phyloP scores from a whole-genome alignment of 2,797 vertebrate species.

The Rhinella marina region DNA sequence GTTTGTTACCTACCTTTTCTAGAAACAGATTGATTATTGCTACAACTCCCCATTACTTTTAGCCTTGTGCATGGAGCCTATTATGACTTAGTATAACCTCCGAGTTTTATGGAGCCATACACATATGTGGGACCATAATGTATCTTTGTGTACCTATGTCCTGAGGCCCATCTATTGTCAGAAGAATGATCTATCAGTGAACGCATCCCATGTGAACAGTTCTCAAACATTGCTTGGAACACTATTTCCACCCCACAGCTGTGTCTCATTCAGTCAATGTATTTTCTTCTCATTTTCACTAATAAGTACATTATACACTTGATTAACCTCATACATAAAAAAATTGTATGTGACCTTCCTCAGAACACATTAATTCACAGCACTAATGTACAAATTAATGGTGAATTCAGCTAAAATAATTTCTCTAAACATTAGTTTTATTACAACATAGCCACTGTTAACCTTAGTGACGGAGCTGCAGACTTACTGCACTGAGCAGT shows the following conservation, averaged over 20 bases:
- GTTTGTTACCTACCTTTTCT: neutral
- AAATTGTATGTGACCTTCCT: slow-evolving; percentile 4
- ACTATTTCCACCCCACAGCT: neutral
- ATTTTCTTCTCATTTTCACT: neutral
- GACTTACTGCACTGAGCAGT: slow-evolving; percentile 18
- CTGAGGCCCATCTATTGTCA: neutral
- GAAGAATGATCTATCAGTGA: neutral
- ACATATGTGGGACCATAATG: neutral
- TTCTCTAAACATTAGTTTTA: neutral
- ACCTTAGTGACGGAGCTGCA: slow-evolving; percentile 46
- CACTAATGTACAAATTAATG: neutral
- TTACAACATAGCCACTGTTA: neutral
- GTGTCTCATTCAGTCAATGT: neutral
- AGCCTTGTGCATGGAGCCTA: neutral
- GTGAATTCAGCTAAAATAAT: slow-evolving; percentile 4
- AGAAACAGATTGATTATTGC: neutral
- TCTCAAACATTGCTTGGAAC: neutral
- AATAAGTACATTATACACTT: slow-evolving; percentile 16
- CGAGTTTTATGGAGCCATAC: neutral
- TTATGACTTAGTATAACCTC: neutral
- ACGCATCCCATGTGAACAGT: neutral
- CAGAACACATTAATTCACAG: neutral
- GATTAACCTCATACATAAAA: neutral
- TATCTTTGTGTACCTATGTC: neutral
- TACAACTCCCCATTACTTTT: neutral